Conservation (phyloP, 2,113 vertebrate genomes). For the Brachyhypopomus gauderio region DNA sequence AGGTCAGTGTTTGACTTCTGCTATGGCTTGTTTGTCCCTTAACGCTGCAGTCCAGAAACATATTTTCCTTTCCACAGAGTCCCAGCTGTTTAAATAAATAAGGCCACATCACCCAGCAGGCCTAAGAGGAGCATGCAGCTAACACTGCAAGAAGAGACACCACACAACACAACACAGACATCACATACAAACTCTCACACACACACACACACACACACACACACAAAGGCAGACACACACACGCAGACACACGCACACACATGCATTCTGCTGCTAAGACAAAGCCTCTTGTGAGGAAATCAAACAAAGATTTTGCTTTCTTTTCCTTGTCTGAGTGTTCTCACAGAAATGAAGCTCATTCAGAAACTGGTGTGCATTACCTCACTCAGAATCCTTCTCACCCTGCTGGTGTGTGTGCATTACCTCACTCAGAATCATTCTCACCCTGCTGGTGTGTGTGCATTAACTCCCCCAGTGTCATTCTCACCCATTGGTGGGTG, state of each 20-base stretch:
- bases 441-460: no score
- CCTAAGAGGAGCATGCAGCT: conserved; percentile 15
- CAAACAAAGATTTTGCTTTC: not conserved
- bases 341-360: no score
- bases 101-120: conserved; percentile 4
- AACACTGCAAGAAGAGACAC: conserved; percentile 17
- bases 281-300: not conserved
- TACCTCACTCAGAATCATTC: no score
- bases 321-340: not conserved
- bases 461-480: no score
- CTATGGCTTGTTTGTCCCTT: not conserved
- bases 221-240: not conserved
- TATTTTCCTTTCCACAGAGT: conserved; percentile 15
- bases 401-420: no score
- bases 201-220: no score
- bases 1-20: conserved; percentile 27
- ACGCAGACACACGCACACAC: not conserved
- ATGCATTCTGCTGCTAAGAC: not conserved
- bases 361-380: no score
- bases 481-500: not conserved
- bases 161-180: conserved; percentile 7
- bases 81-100: conserved; percentile 28
- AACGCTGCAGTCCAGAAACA: conserved; percentile 28
- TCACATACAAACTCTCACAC: not conserved
- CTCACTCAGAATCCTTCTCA: no score